Conservation (phyloP, 2,888 invertebrate species). For the Anodontia alba region DNA sequence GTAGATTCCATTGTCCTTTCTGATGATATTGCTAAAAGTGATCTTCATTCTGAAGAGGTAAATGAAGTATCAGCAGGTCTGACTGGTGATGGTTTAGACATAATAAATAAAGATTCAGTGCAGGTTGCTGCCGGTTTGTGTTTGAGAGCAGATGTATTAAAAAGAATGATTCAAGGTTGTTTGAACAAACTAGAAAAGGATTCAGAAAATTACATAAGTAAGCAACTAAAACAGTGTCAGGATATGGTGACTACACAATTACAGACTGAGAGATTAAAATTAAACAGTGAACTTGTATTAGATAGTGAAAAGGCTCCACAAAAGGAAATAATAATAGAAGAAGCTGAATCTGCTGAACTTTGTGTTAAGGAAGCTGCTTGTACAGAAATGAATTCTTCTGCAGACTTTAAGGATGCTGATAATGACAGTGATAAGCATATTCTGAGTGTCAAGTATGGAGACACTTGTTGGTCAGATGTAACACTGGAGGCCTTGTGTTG, state of each 20-base stretch:
- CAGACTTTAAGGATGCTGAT: too few relatives aligned
- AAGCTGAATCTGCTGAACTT: too few relatives aligned
- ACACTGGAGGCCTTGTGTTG: conserved; percentile 35
- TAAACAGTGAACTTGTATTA: too few relatives aligned
- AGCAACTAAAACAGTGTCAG: neutral
- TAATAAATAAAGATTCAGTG: neutral
- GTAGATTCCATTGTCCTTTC: too few relatives aligned
- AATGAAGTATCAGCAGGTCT: too few relatives aligned
- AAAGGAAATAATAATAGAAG: too few relatives aligned
- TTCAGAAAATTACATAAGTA: neutral
- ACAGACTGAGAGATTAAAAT: neutral
- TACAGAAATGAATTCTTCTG: too few relatives aligned
- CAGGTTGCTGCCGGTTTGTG: neutral
- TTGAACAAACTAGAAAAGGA: neutral
- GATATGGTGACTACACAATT: neutral
- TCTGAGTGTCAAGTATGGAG: conserved; percentile 1
- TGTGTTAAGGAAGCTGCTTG: too few relatives aligned
- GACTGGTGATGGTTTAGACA: neutral
- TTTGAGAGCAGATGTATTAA: neutral
- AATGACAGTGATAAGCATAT: too few relatives aligned
- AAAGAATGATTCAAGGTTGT: neutral
- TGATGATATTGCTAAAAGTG: too few relatives aligned
- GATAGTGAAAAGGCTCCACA: too few relatives aligned
- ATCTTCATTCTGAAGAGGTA: too few relatives aligned
- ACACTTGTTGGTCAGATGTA: conserved; percentile 28